Percentiles rank a stretch among this genome's conserved stretches.
phyloP scores from a whole-genome alignment of 2,113 vertebrate species.

The Psophia crepitans region DNA sequence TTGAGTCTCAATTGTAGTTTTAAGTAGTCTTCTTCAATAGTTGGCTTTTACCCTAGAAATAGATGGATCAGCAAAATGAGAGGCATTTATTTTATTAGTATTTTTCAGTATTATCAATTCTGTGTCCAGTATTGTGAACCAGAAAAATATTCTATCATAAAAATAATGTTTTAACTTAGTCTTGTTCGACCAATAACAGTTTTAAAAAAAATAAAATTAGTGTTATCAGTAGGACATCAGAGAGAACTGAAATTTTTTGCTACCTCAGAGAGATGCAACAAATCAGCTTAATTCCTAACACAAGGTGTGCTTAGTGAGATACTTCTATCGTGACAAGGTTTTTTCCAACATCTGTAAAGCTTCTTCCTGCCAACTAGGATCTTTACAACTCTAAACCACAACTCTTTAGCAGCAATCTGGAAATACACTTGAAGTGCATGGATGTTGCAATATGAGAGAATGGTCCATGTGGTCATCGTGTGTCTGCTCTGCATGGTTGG shows the following conservation, averaged over 20 bases:
- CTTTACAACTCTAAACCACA: background rate
- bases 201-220: background rate
- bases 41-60: background rate
- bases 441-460: background rate
- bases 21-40: background rate
- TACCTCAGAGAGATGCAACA: background rate
- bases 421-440: conserved; percentile 6
- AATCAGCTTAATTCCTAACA: background rate
- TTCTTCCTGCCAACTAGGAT: background rate
- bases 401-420: background rate
- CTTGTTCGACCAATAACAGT: background rate
- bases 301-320: background rate
- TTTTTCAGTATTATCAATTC: background rate
- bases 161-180: background rate
- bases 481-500: background rate
- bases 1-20: background rate
- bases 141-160: background rate
- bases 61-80: background rate
- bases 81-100: background rate
- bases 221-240: background rate
- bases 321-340: background rate
- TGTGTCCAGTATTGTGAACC: background rate
- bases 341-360: conserved; percentile 8
- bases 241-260: background rate
- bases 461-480: conserved; percentile 47